Evolutionary conservation across 2,888 invertebrate species (phyloP).

Genomic region (Noctua fimbriata): DNA sequence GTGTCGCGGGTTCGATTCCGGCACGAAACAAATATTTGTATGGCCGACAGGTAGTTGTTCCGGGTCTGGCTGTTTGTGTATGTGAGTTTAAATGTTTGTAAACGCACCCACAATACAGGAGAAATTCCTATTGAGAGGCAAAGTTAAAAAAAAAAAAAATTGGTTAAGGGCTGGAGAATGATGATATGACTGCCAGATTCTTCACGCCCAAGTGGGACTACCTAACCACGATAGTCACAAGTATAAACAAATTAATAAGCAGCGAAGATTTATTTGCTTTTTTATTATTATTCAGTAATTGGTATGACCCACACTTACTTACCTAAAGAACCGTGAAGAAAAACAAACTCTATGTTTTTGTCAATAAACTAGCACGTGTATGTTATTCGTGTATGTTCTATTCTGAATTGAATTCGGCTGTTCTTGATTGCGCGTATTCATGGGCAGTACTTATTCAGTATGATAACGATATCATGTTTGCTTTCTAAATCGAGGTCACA

Average conservation of each 20-base stretch:
- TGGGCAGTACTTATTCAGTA: constrained; percentile 7
- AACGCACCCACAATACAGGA: no score
- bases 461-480: constrained; percentile 23
- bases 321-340: constrained; percentile 2
- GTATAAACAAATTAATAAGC: constrained; percentile 1
- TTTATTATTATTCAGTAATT: neutral
- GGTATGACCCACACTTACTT: neutral
- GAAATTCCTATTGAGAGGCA: no score
- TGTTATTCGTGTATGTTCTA: neutral
- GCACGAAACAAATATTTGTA: no score
- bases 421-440: constrained; percentile 3
- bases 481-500: constrained; percentile 1
- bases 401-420: neutral
- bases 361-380: constrained; percentile 19
- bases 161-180: neutral
- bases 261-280: constrained; percentile 10
- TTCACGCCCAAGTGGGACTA: neutral
- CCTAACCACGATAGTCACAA: neutral
- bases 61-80: no score
- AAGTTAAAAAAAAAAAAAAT: no score
- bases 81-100: no score
- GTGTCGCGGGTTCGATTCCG: no score
- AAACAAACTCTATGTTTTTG: neutral
- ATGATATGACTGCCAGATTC: neutral
- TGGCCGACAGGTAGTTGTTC: no score